Percentiles rank a stretch among this genome's conserved stretches.
These are phyloP conservation scores for Phragmatobia fuliginosa DNA, from an alignment of 2,888 invertebrate genomes.

Conservation along the genomic window DNA sequence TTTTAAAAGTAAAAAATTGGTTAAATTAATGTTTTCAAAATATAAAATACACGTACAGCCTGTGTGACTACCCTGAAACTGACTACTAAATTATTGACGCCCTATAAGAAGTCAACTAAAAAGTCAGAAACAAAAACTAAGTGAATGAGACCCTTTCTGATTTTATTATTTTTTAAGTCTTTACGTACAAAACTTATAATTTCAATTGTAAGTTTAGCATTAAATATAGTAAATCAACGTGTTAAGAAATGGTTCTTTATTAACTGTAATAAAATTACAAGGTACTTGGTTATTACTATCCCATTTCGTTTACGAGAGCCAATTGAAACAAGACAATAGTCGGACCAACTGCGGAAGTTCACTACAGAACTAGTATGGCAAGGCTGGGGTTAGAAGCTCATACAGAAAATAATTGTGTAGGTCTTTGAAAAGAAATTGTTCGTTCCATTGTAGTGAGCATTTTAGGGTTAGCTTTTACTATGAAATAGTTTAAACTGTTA, in stretches of 20 bases:
- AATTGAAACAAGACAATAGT: slow-evolving; percentile 44
- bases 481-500: not conserved
- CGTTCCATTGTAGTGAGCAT: not conserved
- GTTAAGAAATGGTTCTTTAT: not conserved
- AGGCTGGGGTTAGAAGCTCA: slow-evolving; percentile 9
- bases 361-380: slow-evolving; percentile 19
- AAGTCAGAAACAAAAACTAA: no score
- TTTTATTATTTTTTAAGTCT: not conserved
- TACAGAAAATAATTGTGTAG: slow-evolving; percentile 17
- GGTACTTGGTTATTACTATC: slow-evolving; percentile 30
- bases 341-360: slow-evolving; percentile 24
- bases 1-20: not conserved
- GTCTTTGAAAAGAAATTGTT: slow-evolving; percentile 3
- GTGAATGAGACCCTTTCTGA: no score
- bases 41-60: not conserved
- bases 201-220: not conserved
- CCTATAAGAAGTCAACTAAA: no score
- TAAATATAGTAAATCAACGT: not conserved
- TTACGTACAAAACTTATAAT: not conserved
- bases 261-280: slow-evolving; percentile 32
- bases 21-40: not conserved
- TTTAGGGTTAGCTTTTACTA: slow-evolving; percentile 4
- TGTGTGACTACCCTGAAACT: not conserved
- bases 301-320: slow-evolving; percentile 44
- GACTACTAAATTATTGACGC: not conserved